A percentile compares a stretch with the other conserved stretches of the same genome.
These are phyloP conservation scores for Drosophila sp. DNA, from an alignment of 1,140 invertebrate genomes.

Conservation along the genomic window DNA sequence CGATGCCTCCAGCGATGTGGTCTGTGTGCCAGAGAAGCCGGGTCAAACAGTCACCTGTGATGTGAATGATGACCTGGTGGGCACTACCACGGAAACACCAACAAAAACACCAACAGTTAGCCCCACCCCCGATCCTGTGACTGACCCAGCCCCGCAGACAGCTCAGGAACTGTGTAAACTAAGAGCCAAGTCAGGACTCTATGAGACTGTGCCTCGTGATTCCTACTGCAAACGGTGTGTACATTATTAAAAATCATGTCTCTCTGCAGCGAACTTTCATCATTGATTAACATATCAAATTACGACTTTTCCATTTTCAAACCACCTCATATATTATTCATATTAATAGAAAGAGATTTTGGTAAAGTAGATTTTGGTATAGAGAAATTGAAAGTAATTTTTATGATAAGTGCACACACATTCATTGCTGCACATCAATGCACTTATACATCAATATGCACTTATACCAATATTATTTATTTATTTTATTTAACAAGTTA, in stretches of 20 bases:
- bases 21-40: slow-evolving; percentile 53
- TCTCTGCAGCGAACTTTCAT: neutral
- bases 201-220: slow-evolving; percentile 58
- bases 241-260: neutral
- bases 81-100: slow-evolving; percentile 15
- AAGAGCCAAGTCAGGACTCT: slow-evolving; percentile 52
- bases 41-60: slow-evolving; percentile 60
- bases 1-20: slow-evolving; percentile 62
- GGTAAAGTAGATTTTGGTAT: too few relatives aligned
- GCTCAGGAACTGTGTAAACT: slow-evolving; percentile 51
- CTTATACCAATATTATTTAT: too few relatives aligned
- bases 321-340: too few relatives aligned
- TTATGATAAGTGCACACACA: too few relatives aligned
- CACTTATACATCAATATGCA: too few relatives aligned
- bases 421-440: too few relatives aligned
- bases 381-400: too few relatives aligned
- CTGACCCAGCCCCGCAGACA: slow-evolving; percentile 8
- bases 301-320: too few relatives aligned
- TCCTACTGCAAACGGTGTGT: slow-evolving; percentile 66
- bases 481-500: too few relatives aligned
- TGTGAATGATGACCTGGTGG: slow-evolving; percentile 56
- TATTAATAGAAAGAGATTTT: too few relatives aligned
- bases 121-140: slow-evolving; percentile 6
- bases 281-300: too few relatives aligned
- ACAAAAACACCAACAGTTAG: slow-evolving; percentile 18